Evolutionary conservation across 92 coral and sea anemone species (phyloP), one percentile per base, ranked within the genome.

Genomic region (Ricordea florida): DNA sequence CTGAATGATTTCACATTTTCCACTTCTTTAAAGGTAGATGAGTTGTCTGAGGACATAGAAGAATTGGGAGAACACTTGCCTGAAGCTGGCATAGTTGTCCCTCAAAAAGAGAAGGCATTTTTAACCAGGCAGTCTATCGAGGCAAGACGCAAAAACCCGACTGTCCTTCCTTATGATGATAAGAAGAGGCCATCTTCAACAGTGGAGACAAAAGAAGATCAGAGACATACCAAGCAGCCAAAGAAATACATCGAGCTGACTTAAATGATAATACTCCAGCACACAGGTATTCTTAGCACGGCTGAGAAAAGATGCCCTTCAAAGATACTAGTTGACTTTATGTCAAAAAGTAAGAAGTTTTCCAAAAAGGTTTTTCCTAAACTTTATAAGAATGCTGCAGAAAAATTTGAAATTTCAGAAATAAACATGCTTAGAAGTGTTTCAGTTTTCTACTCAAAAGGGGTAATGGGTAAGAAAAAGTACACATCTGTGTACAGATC

Each of bases 381-480:
- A 49, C 28, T 55, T 17, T 78, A 29, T 47, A 69, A 79, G 28
- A 44, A 33, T 15, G 59, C 61, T 41, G 64, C 46, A 16, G 47
- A 79, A 13, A 38, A 57, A 24, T 79, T 79, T 79, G 79, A 79
- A 58, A 25, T 15, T 23, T 78, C 78, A 51, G 78, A 67, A 15
- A 40, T 32, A n/a, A 78, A 78, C 32, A 53, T 48, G 41, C 69
- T 78, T 16, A 36, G 70, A 35, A 69, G 85, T 40, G 42, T 79
- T 32, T 50, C 79, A 29, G 78, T 58, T 17, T 69, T 38, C 69
- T 69, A 69, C 38, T 24, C 58, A 7, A 69, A 79, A 23, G 79
- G 79, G 15, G 79, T 79, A 14, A 69, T 57, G 62, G 85, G 80
- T 50, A 58, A 79, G 36, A 79, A 40, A 41, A 79, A 79, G 61